Percentiles rank a stretch among this genome's conserved stretches.
Evolutionary conservation across 37 sponge, comb jelly and placozoan genomes (phyloP).

Genomic region (Halichondria panicea): DNA sequence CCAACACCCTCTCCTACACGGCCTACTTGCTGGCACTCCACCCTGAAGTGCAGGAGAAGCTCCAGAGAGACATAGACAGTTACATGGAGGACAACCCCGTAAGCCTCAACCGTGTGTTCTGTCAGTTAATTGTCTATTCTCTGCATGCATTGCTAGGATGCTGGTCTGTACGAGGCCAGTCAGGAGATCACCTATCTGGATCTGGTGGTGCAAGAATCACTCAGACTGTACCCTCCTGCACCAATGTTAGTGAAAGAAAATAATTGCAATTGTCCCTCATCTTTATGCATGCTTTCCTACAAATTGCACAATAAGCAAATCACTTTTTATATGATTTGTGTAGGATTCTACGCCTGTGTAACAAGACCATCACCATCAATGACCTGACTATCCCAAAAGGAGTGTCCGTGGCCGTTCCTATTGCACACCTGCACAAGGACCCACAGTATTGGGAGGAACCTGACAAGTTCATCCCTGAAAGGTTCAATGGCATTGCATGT

Average conservation of each 20-base stretch:
- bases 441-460: slow-evolving; percentile 78
- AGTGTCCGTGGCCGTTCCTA: slow-evolving; percentile 28
- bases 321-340: too few species aligned
- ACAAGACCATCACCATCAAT: slow-evolving; percentile 3
- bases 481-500: slow-evolving; percentile 18
- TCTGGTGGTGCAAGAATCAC: slow-evolving; percentile 74
- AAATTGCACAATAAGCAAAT: too few species aligned
- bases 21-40: slow-evolving; percentile 71
- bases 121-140: background rate
- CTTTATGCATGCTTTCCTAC: too few species aligned
- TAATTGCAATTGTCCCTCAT: too few species aligned
- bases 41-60: slow-evolving; percentile 67
- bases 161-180: slow-evolving; percentile 63
- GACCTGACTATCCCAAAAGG: slow-evolving; percentile 46
- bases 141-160: slow-evolving; percentile 29
- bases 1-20: slow-evolving; percentile 57
- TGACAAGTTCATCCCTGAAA: slow-evolving; percentile 74
- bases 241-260: too few species aligned
- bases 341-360: slow-evolving; percentile 1
- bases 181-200: slow-evolving; percentile 74
- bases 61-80: slow-evolving; percentile 50
- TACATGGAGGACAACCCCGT: slow-evolving; percentile 63
- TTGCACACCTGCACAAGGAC: slow-evolving; percentile 53
- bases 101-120: slow-evolving; percentile 1
- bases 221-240: slow-evolving; percentile 73